A percentile compares a stretch with the other conserved stretches of the same genome.
Evolutionary conservation across 2,113 vertebrate species (phyloP).

Genomic region (Phoxinus phoxinus): DNA sequence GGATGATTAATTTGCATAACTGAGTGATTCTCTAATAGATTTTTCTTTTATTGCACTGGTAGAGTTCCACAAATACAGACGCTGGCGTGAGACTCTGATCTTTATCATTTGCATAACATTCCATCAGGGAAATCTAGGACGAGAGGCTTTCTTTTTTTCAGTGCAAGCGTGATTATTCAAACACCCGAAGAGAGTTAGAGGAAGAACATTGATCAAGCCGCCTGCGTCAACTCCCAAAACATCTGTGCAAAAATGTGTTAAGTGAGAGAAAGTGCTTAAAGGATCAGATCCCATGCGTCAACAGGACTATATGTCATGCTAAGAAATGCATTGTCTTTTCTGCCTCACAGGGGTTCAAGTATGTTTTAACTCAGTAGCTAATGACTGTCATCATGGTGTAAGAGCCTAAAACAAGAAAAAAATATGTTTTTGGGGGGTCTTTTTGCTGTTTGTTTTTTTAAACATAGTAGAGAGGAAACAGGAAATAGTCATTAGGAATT

Average conservation of each 20-base stretch:
- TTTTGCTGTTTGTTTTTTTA: not conserved
- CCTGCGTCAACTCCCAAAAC: slow-evolving; percentile 50
- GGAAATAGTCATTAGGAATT: not conserved
- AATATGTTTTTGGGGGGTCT: not conserved
- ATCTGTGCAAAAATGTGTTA: slow-evolving; percentile 42
- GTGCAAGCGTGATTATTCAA: slow-evolving; percentile 40
- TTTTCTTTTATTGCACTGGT: slow-evolving; percentile 24
- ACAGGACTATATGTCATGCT: slow-evolving; percentile 17
- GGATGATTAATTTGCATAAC: not conserved
- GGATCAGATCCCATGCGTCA: slow-evolving; percentile 46
- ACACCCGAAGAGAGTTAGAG: slow-evolving; percentile 39
- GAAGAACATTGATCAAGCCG: slow-evolving; percentile 50
- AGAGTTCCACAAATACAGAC: slow-evolving; percentile 35
- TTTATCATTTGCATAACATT: slow-evolving; percentile 47
- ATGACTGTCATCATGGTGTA: not conserved
- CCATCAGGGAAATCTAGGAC: slow-evolving; percentile 44
- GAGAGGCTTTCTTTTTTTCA: slow-evolving; percentile 7
- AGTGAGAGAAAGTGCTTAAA: slow-evolving; percentile 53
- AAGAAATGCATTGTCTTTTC: slow-evolving; percentile 25
- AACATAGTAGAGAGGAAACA: not conserved
- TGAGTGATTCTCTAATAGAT: slow-evolving; percentile 1
- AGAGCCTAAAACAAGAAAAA: not conserved
- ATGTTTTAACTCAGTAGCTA: not conserved
- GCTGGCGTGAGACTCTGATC: slow-evolving; percentile 29
- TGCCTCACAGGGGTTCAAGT: slow-evolving; percentile 13